These are phyloP conservation scores for Stegodyphus mimosarum DNA, from an alignment of 1,140 invertebrate species.

Conservation along the genomic window DNA sequence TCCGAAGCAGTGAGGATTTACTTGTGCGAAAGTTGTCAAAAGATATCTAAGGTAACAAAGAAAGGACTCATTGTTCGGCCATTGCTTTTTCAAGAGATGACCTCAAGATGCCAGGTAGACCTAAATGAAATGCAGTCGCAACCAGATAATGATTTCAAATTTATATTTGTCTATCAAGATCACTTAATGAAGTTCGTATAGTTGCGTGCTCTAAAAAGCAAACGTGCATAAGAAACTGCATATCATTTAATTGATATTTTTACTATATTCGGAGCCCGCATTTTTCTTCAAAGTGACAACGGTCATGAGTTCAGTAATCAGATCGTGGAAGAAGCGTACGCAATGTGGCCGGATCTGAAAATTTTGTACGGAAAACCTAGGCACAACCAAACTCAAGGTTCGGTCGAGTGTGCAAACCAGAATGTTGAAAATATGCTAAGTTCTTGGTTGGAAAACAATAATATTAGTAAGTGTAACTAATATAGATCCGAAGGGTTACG, in stretches of 20 bases:
- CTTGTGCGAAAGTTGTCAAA: too few relatives aligned
- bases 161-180: constrained; percentile 26
- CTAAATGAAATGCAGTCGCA: too few relatives aligned
- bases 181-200: constrained; percentile 22
- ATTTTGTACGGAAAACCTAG: not conserved
- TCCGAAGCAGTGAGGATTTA: too few relatives aligned
- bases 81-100: not conserved
- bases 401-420: too few relatives aligned
- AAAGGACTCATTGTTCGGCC: not conserved
- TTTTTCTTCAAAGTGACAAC: constrained; percentile 26
- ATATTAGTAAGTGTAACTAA: not conserved
- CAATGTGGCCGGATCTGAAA: constrained; percentile 21
- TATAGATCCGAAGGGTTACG: not conserved
- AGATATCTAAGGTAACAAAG: too few relatives aligned
- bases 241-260: constrained; percentile 27
- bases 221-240: constrained; percentile 3
- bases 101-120: not conserved
- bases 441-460: constrained; percentile 23
- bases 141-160: constrained; percentile 16
- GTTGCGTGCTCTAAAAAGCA: constrained; percentile 18
- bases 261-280: constrained; percentile 17
- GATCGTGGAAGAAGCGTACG: not conserved
- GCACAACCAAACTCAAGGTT: too few relatives aligned
- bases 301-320: constrained; percentile 30
- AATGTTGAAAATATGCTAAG: too few relatives aligned